Conservation (phyloP, 2,113 vertebrate genomes). For the Atherinomorus stipes region DNA sequence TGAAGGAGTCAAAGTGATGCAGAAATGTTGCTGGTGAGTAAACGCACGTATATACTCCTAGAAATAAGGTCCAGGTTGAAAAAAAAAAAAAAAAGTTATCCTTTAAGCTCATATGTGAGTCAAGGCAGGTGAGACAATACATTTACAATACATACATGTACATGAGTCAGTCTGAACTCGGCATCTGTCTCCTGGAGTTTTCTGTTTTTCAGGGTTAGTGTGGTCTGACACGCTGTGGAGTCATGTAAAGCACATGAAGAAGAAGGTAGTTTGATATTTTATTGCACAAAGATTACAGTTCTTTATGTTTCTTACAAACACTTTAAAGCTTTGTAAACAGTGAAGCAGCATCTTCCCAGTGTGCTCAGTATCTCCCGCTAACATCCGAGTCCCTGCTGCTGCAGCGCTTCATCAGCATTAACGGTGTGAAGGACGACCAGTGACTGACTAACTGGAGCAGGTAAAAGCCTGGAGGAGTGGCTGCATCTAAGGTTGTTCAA, state of each 20-base stretch:
- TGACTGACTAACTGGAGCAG: slow-evolving; percentile 49
- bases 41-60: too few species aligned
- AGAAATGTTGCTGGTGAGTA: too few species aligned
- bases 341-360: slow-evolving; percentile 68
- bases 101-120: too few species aligned
- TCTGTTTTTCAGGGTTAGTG: too few species aligned
- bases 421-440: slow-evolving; percentile 45
- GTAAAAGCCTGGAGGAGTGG: slow-evolving; percentile 8
- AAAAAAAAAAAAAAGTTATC: too few species aligned
- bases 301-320: slow-evolving; percentile 71
- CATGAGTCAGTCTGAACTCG: too few species aligned
- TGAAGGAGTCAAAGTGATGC: too few species aligned
- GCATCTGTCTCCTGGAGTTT: too few species aligned
- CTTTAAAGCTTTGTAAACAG: slow-evolving; percentile 83
- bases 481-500: neutral
- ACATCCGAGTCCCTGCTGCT: slow-evolving; percentile 43
- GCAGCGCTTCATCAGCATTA: slow-evolving; percentile 24
- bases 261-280: slow-evolving; percentile 64
- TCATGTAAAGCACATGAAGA: neutral
- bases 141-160: too few species aligned
- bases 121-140: too few species aligned
- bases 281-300: slow-evolving; percentile 79
- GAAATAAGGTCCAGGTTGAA: too few species aligned
- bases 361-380: slow-evolving; percentile 30
- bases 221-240: neutral